Percentiles rank a stretch among this genome's conserved stretches.
phyloP scores from a whole-genome alignment of 2,113 vertebrate species.

The Callipepla squamata region DNA sequence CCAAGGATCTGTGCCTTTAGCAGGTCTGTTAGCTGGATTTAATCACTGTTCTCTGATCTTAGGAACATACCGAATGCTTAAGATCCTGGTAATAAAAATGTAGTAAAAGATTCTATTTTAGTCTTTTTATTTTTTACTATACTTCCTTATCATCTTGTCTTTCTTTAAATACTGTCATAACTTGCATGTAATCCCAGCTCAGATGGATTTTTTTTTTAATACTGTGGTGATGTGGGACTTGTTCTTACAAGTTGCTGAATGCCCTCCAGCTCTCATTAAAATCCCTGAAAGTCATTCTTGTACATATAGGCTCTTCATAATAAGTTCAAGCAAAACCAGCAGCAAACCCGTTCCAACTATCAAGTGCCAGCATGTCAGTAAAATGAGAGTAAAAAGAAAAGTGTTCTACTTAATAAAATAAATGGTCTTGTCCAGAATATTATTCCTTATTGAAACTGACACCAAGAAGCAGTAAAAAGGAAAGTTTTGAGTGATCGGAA shows the following conservation, averaged over 20 bases:
- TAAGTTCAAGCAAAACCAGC: not conserved
- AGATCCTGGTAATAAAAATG: slow-evolving; percentile 31
- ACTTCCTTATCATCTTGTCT: slow-evolving; percentile 42
- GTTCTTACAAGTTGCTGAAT: slow-evolving; percentile 49
- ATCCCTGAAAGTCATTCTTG: slow-evolving; percentile 53
- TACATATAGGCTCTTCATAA: not conserved
- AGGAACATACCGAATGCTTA: slow-evolving; percentile 30
- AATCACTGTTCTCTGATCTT: slow-evolving; percentile 26
- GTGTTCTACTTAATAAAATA: not conserved
- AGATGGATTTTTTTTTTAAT: slow-evolving; percentile 56
- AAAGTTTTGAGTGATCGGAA: not conserved
- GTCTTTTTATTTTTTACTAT: slow-evolving; percentile 49
- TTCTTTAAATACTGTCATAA: slow-evolving; percentile 9
- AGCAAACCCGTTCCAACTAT: not conserved
- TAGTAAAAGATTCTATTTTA: slow-evolving; percentile 54
- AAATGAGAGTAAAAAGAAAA: not conserved
- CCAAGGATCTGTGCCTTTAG: not conserved
- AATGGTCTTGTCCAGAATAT: not conserved
- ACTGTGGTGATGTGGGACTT: slow-evolving; percentile 47
- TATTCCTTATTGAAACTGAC: not conserved
- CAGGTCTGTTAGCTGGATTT: not conserved
- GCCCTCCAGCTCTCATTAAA: slow-evolving; percentile 54
- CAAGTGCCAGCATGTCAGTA: not conserved
- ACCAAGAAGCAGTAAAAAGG: not conserved
- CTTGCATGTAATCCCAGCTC: slow-evolving; percentile 10